Conservation (phyloP, 1,140 invertebrate species). For the Sogatella furcifera region DNA sequence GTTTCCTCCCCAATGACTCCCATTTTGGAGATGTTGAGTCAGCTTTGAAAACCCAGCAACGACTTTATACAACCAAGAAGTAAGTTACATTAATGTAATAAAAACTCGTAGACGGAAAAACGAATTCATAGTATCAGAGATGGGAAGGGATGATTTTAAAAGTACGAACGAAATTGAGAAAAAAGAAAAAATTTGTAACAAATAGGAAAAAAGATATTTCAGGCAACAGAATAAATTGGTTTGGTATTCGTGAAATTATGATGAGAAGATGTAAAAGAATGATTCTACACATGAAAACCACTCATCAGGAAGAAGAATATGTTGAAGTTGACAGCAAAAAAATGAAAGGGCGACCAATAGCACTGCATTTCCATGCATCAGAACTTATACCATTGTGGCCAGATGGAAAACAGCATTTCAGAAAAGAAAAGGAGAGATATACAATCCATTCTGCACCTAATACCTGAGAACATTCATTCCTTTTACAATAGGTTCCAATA, state of each 20-base stretch:
- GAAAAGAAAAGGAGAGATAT: conserved; percentile 10
- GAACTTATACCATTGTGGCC: conserved; percentile 6
- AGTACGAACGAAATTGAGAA: conserved; percentile 3
- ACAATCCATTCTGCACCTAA: conserved; percentile 10
- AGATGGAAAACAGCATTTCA: conserved; percentile 9
- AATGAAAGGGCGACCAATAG: background rate
- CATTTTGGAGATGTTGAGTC: conserved; percentile 29
- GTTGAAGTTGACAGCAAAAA: conserved; percentile 10
- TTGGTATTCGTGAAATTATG: conserved; percentile 6
- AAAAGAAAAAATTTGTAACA: background rate
- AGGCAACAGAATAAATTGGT: conserved; percentile 7
- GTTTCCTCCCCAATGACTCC: conserved; percentile 31
- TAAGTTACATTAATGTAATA: conserved; percentile 27
- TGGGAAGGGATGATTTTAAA: conserved; percentile 2
- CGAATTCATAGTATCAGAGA: conserved; percentile 13
- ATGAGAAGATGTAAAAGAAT: conserved; percentile 1
- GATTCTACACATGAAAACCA: conserved; percentile 6
- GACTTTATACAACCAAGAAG: conserved; percentile 26
- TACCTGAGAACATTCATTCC: conserved; percentile 3
- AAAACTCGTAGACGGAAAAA: conserved; percentile 23
- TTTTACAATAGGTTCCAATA: conserved; percentile 8
- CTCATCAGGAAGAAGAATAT: background rate
- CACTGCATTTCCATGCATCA: background rate
- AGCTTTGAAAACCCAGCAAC: conserved; percentile 26
- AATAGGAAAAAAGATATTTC: conserved; percentile 8